Percentiles rank a stretch among this genome's conserved stretches.
These are phyloP conservation scores for Callosobruchus maculatus DNA, from an alignment of 2,888 invertebrate genomes.

Conservation along the genomic window DNA sequence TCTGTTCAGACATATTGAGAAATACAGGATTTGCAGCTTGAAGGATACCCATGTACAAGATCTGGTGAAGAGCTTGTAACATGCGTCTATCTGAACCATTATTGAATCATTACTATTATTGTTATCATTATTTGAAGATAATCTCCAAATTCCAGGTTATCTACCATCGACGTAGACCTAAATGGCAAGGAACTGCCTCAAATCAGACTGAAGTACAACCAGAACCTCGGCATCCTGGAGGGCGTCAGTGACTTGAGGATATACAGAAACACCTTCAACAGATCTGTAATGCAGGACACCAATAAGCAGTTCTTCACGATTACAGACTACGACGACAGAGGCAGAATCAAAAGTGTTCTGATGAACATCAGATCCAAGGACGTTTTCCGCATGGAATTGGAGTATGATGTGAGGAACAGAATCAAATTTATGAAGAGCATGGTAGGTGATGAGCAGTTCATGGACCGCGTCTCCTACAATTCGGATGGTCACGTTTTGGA, in stretches of 20 bases:
- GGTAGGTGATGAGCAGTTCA: slow-evolving; percentile 69
- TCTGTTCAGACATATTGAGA: too few species aligned
- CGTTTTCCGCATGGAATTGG: slow-evolving; percentile 80
- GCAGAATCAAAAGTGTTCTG: slow-evolving; percentile 74
- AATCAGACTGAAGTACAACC: slow-evolving; percentile 79
- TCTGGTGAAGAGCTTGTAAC: too few species aligned
- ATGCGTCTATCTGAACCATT: too few species aligned
- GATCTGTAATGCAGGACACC: slow-evolving; percentile 87
- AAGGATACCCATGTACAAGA: too few species aligned
- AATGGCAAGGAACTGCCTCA: slow-evolving; percentile 84
- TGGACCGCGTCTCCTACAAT: slow-evolving; percentile 87
- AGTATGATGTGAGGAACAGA: slow-evolving; percentile 81
- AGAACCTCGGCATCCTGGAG: slow-evolving; percentile 83
- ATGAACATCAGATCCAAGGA: slow-evolving; percentile 86
- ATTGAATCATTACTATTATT: too few species aligned
- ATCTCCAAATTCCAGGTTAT: slow-evolving; percentile 48
- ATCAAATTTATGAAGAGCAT: slow-evolving; percentile 78
- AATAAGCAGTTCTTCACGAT: slow-evolving; percentile 87
- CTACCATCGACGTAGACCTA: slow-evolving; percentile 83
- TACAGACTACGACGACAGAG: slow-evolving; percentile 85
- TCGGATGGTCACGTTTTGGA: slow-evolving; percentile 92
- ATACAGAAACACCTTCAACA: slow-evolving; percentile 81
- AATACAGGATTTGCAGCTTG: too few species aligned
- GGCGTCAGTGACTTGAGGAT: slow-evolving; percentile 82
- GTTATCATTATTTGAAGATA: too few species aligned